phyloP scores from a whole-genome alignment of 2,888 invertebrate species.

The Dynastes hyllus region DNA sequence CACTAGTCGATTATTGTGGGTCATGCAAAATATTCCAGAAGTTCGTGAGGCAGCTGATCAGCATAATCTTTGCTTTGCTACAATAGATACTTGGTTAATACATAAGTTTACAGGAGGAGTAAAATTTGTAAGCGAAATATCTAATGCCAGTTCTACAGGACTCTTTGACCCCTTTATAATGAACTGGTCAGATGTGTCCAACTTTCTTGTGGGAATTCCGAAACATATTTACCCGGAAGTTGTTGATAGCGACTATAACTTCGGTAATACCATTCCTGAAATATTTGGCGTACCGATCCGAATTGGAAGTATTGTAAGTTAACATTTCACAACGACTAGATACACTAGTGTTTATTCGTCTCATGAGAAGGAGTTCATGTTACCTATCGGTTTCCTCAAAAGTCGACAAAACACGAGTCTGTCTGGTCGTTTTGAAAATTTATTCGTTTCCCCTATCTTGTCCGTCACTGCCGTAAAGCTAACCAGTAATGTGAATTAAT shows the following conservation, averaged over 20 bases:
- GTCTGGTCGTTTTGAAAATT: too few relatives aligned
- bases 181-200: slow-evolving; percentile 86
- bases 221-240: slow-evolving; percentile 84
- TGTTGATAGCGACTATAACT: slow-evolving; percentile 84
- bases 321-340: not conserved
- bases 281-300: slow-evolving; percentile 87
- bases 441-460: too few relatives aligned
- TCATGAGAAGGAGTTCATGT: too few relatives aligned
- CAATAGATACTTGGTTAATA: slow-evolving; percentile 94
- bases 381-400: too few relatives aligned
- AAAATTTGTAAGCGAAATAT: slow-evolving; percentile 89
- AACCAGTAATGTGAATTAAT: too few relatives aligned
- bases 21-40: slow-evolving; percentile 80
- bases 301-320: slow-evolving; percentile 84
- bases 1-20: slow-evolving; percentile 85
- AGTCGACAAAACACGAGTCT: too few relatives aligned
- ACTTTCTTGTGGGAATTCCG: slow-evolving; percentile 83
- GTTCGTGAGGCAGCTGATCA: slow-evolving; percentile 78
- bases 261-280: slow-evolving; percentile 78
- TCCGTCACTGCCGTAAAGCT: too few relatives aligned
- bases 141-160: slow-evolving; percentile 93
- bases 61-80: slow-evolving; percentile 85
- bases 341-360: not conserved
- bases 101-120: slow-evolving; percentile 82
- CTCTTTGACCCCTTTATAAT: slow-evolving; percentile 94